Base-by-base conservation (phyloP, 2,888 invertebrate species). In the Scaptomyza cyrtandrae region DNA sequence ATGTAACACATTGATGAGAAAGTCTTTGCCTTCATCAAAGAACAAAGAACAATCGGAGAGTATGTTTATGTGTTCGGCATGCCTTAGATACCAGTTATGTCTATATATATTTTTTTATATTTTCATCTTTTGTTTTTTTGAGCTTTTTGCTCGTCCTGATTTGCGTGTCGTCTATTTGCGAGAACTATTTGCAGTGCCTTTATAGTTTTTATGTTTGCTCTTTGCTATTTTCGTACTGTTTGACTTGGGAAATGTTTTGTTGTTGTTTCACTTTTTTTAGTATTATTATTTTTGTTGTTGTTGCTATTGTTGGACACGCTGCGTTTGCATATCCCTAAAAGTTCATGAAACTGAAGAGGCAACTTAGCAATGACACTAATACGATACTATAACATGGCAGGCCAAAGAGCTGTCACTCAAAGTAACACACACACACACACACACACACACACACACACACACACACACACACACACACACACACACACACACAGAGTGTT, bases 281-380 rank as follows among this genome's bases (percentile, higher is more conserved):
- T 49, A 35, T 49, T 62, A 49, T 60, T 50, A 35, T 49, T 56
- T 39, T 50, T 67, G 63, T 50, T 27, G 52, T 59, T 59, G 56
- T 48, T 53, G 41, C 27, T 57, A 19, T 33, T 50, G 19, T 43
- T 61, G 50, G 45, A 37, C 39, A 14, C 14, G 9, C 49, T 64
- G 57, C 64, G 60, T 81, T 72, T 78, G 72, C 75, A 63, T 80
- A 63, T 59, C 46, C 58, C 63, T 41, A 50, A 75, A 80, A 86
- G 77, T 84, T 86, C 82, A 81, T 70, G 69, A 54, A 74, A 48
- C 65, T 69, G 75, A 78, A 69, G 63, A 65, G 77, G 62, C 58
- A 82, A 80, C 68, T 81, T 68, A 56, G 65, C 86, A 86, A 67
- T 75, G 82, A 78, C 83, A 86, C 85, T 84, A 84, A 86, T 80